These are phyloP conservation scores for Eupsilia transversa DNA, from an alignment of 2,888 invertebrate genomes.

Conservation along the genomic window DNA sequence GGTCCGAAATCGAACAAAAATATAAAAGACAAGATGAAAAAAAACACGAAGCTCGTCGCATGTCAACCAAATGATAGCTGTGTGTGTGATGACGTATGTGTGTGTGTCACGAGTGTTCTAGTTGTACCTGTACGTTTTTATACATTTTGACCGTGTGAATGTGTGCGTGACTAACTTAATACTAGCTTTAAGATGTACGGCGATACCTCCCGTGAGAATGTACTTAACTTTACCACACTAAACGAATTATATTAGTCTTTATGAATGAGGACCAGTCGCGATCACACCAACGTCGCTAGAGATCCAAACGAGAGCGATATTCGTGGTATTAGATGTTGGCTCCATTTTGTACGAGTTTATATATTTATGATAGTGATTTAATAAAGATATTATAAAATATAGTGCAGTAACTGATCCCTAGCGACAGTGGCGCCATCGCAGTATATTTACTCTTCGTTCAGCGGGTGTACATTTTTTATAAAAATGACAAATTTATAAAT, in stretches of 20 bases:
- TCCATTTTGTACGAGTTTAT: conserved; percentile 49
- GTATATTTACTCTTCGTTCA: conserved; percentile 8
- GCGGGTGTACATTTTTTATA: conserved; percentile 64
- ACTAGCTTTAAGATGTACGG: conserved; percentile 64
- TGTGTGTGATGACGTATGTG: conserved; percentile 26
- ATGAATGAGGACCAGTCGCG: conserved; percentile 23
- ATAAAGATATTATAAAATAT: conserved; percentile 41
- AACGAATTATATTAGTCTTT: conserved; percentile 57
- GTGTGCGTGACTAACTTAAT: conserved; percentile 59
- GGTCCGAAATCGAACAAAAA: conserved; percentile 65
- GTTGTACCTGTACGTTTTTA: conserved; percentile 60
- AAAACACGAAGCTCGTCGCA: conserved; percentile 68
- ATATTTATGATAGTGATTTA: conserved; percentile 31
- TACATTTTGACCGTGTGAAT: conserved; percentile 54
- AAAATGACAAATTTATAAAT: conserved; percentile 68
- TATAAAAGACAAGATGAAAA: conserved; percentile 55
- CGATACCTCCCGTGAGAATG: conserved; percentile 60
- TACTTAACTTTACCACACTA: conserved; percentile 64
- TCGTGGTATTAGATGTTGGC: conserved; percentile 11
- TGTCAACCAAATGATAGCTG: conserved; percentile 71
- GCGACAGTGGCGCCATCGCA: conserved; percentile 43
- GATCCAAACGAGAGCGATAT: conserved; percentile 3
- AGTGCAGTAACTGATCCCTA: conserved; percentile 21
- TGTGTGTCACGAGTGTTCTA: conserved; percentile 48
- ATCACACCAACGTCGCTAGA: not conserved